These are phyloP conservation scores for Gasterosteus aculeatus DNA, from an alignment of 2,113 vertebrate species.

Conservation along the genomic window DNA sequence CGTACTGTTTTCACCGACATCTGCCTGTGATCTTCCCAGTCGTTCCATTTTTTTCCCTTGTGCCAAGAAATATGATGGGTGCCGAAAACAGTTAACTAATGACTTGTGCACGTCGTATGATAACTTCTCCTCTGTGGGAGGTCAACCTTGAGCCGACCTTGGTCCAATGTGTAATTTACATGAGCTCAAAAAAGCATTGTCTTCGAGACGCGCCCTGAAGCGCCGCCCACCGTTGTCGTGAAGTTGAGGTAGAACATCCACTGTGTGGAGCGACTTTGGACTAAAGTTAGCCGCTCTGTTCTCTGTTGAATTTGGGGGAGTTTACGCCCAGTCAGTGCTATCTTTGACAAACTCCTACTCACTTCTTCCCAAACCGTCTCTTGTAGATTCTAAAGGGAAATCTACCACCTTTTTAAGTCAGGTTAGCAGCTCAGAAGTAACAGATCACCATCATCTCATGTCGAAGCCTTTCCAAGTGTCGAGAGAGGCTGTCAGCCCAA, in stretches of 20 bases:
- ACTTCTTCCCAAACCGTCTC: background rate
- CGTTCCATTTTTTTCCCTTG: background rate
- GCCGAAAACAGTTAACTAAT: background rate
- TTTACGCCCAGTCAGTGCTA: background rate
- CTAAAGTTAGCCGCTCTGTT: background rate
- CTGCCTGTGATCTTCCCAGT: constrained; percentile 33
- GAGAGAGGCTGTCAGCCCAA: constrained; percentile 45
- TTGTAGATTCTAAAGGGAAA: background rate
- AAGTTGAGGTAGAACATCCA: background rate
- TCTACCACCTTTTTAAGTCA: too few species aligned
- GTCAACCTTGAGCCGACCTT: background rate
- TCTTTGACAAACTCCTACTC: background rate
- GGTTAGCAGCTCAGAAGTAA: background rate
- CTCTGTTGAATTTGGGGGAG: background rate
- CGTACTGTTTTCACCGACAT: constrained; percentile 35
- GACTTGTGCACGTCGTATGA: background rate
- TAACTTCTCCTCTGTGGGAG: background rate
- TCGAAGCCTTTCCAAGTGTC: constrained; percentile 53
- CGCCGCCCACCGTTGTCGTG: background rate
- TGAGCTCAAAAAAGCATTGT: background rate
- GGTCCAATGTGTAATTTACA: constrained; percentile 4
- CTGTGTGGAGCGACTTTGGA: background rate
- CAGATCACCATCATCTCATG: background rate
- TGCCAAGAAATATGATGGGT: background rate
- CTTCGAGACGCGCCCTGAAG: background rate